Conservation (phyloP, 2,113 vertebrate species). For the Larimichthys crocea region DNA sequence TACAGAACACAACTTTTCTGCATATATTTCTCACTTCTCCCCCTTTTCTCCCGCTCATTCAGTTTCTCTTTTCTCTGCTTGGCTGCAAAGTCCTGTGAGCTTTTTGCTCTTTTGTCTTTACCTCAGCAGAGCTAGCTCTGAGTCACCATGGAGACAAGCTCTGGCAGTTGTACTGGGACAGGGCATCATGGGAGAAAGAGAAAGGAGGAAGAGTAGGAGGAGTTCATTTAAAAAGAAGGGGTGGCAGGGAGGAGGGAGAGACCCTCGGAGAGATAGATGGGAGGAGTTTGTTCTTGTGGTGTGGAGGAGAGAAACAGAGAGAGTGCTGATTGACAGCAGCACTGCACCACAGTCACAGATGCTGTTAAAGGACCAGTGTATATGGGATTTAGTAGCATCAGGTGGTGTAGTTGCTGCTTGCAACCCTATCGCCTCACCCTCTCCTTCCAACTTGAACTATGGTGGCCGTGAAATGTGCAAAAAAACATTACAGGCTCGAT, state of each 20-base stretch:
- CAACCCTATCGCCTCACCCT: no score
- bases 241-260: not conserved
- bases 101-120: constrained; percentile 74
- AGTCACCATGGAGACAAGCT: constrained; percentile 76
- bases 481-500: no score
- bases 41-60: constrained; percentile 45
- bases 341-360: not conserved
- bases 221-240: constrained; percentile 22
- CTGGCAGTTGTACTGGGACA: constrained; percentile 55
- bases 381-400: no score
- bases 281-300: constrained; percentile 6
- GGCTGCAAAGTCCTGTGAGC: constrained; percentile 51
- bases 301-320: constrained; percentile 1
- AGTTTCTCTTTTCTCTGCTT: constrained; percentile 48
- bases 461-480: no score
- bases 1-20: constrained; percentile 19
- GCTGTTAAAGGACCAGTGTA: not conserved
- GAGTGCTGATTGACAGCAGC: constrained; percentile 26
- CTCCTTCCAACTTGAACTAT: no score
- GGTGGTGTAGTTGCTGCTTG: no score
- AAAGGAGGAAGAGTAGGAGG: constrained; percentile 39
- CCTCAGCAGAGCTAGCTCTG: constrained; percentile 57
- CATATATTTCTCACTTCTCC: constrained; percentile 26
- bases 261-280: not conserved
- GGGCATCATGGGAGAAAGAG: constrained; percentile 26